Percentiles rank a stretch among this genome's conserved stretches.
These are phyloP conservation scores for Brachyptera risi DNA, from an alignment of 2,888 invertebrate species.

Conservation along the genomic window DNA sequence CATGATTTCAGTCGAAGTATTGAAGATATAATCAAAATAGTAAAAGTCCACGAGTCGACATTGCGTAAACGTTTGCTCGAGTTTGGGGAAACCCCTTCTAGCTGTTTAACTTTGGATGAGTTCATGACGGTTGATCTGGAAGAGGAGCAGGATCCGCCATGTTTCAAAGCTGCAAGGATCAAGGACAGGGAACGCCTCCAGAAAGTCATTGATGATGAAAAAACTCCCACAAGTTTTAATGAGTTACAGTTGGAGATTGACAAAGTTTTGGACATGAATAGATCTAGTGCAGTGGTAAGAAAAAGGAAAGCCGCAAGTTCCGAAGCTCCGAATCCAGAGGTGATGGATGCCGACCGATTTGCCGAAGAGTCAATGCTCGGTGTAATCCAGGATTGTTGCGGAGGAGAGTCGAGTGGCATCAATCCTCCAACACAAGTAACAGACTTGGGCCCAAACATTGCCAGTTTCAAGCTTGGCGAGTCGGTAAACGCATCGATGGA, in stretches of 20 bases:
- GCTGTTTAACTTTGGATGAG: slow-evolving; percentile 90
- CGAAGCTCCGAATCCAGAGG: too few relatives aligned
- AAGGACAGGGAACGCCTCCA: slow-evolving; percentile 82
- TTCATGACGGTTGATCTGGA: slow-evolving; percentile 96
- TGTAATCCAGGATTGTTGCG: slow-evolving; percentile 46
- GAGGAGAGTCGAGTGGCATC: slow-evolving; percentile 31
- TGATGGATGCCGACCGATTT: slow-evolving; percentile 45
- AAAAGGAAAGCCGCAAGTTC: too few relatives aligned
- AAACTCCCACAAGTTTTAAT: slow-evolving; percentile 54
- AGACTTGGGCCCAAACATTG: slow-evolving; percentile 49
- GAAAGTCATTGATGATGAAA: slow-evolving; percentile 59
- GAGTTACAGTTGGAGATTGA: slow-evolving; percentile 86
- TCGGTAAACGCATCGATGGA: slow-evolving; percentile 40
- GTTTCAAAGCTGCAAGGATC: slow-evolving; percentile 85
- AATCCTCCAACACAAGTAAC: not conserved
- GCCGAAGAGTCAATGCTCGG: slow-evolving; percentile 49
- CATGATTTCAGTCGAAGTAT: slow-evolving; percentile 88
- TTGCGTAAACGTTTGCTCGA: slow-evolving; percentile 85
- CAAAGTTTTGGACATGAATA: slow-evolving; percentile 61
- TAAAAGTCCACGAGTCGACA: slow-evolving; percentile 93
- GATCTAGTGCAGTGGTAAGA: slow-evolving; percentile 12
- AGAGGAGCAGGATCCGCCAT: slow-evolving; percentile 94
- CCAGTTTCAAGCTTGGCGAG: slow-evolving; percentile 46
- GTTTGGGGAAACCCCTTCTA: slow-evolving; percentile 95
- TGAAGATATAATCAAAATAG: slow-evolving; percentile 86